Evolutionary conservation across 2,797 vertebrate genomes (phyloP).

Genomic region (Rhinoraja longicauda): DNA sequence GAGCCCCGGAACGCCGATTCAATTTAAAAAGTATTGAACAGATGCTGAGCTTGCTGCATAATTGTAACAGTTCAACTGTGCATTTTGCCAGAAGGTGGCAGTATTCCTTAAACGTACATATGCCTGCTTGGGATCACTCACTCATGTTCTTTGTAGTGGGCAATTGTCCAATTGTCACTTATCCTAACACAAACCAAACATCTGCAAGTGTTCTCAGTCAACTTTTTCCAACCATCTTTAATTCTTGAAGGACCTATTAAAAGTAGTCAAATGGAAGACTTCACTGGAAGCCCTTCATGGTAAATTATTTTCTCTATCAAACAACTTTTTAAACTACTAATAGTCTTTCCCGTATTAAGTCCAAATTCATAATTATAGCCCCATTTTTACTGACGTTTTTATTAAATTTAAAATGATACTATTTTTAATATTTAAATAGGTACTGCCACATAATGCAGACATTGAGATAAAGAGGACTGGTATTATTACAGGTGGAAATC

Average conservation of each 20-base stretch:
- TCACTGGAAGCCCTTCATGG: not conserved
- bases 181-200: not conserved
- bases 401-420: not conserved
- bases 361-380: not conserved
- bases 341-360: not conserved
- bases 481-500: not conserved
- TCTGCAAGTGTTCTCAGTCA: not conserved
- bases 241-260: not conserved
- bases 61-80: not conserved
- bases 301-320: not conserved
- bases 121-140: not conserved
- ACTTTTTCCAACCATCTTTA: not conserved
- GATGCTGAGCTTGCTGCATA: not conserved
- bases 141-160: not conserved
- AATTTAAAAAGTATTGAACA: not conserved
- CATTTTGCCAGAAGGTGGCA: constrained; percentile 18
- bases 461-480: not conserved
- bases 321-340: not conserved
- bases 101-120: not conserved
- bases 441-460: no score
- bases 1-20: no score
- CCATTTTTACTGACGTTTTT: not conserved
- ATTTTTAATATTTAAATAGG: no score
- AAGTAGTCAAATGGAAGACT: not conserved
- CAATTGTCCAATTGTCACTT: not conserved